These are phyloP conservation scores for Eupsittula cactorum DNA, from an alignment of 2,113 vertebrate species.

Conservation along the genomic window DNA sequence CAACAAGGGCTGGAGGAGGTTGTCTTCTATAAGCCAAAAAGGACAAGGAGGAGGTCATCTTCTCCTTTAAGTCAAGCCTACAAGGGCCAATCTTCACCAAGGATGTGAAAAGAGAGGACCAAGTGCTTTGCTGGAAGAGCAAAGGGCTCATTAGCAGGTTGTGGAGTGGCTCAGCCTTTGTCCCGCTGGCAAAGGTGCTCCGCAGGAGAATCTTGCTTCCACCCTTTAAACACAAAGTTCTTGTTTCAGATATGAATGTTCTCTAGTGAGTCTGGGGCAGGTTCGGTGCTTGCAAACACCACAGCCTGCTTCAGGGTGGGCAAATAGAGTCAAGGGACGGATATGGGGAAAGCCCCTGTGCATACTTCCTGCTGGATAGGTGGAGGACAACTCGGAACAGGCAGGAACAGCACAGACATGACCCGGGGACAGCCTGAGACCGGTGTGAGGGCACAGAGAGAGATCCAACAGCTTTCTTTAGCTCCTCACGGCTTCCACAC, in stretches of 20 bases:
- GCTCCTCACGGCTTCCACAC: not conserved
- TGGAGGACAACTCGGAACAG: not conserved
- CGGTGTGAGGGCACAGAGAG: not conserved
- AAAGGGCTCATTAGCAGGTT: not conserved
- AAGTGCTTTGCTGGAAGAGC: not conserved
- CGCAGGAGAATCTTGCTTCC: not conserved
- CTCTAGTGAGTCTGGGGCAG: not conserved
- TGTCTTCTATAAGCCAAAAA: not conserved
- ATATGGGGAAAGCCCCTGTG: rapidly evolving
- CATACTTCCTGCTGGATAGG: not conserved
- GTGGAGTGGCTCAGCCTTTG: not conserved
- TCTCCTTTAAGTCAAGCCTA: not conserved
- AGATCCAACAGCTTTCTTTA: not conserved
- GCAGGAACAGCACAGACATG: not conserved
- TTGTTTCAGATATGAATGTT: not conserved
- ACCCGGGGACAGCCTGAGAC: not conserved
- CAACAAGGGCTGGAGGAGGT: not conserved
- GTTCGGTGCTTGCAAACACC: not conserved
- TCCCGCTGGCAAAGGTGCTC: not conserved
- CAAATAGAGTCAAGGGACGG: not conserved
- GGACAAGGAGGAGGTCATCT: not conserved
- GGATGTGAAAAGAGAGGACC: not conserved
- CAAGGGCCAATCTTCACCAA: not conserved
- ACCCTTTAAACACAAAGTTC: not conserved
- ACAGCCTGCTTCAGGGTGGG: not conserved